Evolutionary conservation across 1,140 invertebrate species (phyloP).

Genomic region (Periplaneta americana): DNA sequence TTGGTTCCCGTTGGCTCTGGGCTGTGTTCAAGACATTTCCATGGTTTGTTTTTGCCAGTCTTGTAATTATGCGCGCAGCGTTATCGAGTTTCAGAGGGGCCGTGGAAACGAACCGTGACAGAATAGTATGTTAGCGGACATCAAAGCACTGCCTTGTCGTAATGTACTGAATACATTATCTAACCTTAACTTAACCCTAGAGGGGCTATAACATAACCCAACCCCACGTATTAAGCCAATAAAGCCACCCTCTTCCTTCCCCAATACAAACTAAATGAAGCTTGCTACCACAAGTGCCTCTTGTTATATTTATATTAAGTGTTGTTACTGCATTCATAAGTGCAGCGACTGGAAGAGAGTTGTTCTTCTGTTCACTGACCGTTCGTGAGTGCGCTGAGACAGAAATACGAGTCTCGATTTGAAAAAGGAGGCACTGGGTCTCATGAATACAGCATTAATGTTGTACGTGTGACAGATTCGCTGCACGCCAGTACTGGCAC

Average conservation of each 20-base stretch:
- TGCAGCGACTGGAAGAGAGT: background rate
- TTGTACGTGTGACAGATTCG: no score
- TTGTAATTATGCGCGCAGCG: background rate
- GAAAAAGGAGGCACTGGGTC: no score
- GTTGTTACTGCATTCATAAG: background rate
- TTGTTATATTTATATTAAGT: background rate
- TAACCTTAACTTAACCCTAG: background rate
- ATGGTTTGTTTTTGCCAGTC: background rate
- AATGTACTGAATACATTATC: background rate
- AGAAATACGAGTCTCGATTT: no score
- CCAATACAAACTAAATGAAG: background rate
- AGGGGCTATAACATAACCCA: background rate
- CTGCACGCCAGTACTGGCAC: no score
- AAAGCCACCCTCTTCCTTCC: background rate
- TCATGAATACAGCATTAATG: no score
- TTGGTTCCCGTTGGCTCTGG: no score
- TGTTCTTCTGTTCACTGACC: background rate
- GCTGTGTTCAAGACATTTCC: no score
- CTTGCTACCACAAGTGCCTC: background rate
- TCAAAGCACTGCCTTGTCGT: background rate
- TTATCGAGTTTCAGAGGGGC: background rate
- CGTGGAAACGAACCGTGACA: background rate
- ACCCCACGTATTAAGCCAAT: background rate
- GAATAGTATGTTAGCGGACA: background rate
- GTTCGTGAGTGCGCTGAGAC: no score